Conservation (phyloP, 2,888 invertebrate species). For the Pammene aurita region DNA sequence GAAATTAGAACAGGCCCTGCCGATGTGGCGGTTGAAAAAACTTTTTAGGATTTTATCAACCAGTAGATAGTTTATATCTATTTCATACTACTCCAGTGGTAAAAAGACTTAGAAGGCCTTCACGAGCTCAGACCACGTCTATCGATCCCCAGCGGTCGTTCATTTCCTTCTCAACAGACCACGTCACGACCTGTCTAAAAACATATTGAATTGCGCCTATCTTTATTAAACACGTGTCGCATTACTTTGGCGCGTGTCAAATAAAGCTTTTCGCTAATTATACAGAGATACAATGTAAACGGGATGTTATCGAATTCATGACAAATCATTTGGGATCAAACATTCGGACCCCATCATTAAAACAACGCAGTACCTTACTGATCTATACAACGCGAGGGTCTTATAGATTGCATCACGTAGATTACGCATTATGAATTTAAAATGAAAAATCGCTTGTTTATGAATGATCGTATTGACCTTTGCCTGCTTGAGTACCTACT, state of each 20-base stretch:
- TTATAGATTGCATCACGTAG: not conserved
- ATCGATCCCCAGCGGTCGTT: no score
- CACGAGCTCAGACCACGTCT: no score
- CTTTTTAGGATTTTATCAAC: no score
- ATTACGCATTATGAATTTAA: not conserved
- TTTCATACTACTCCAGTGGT: no score
- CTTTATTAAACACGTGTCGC: not conserved
- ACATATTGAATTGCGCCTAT: not conserved
- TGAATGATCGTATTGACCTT: no score
- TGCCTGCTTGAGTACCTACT: no score
- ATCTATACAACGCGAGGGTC: constrained; percentile 13
- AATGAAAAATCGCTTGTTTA: not conserved
- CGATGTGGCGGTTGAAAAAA: no score
- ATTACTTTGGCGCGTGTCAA: not conserved
- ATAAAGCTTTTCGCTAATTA: not conserved
- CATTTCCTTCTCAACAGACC: no score
- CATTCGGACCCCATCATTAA: constrained; percentile 28
- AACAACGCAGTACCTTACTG: constrained; percentile 17
- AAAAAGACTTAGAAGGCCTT: no score
- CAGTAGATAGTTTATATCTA: no score
- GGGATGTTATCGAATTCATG: not conserved
- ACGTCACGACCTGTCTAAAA: no score
- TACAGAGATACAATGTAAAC: not conserved
- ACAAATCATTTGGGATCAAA: constrained; percentile 31
- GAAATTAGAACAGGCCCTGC: no score